A percentile compares a stretch with the other conserved stretches of the same genome.
phyloP scores from a whole-genome alignment of 35 echinoderm and acorn worm species.

The Strongylocentrotus purpuratus region DNA sequence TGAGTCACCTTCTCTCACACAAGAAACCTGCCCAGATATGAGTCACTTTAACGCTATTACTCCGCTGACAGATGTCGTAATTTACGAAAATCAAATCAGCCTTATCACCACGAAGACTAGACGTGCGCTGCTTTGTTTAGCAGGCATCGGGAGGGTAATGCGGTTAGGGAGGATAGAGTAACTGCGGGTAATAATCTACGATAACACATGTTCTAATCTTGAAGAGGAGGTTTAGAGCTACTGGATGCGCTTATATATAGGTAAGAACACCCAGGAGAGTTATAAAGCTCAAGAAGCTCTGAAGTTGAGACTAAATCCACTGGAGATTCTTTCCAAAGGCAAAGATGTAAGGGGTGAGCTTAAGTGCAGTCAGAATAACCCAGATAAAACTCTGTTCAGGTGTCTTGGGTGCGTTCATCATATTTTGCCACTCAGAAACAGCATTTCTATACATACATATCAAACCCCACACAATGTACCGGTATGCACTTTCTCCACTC shows the following conservation, averaged over 20 bases:
- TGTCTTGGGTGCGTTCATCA: no score
- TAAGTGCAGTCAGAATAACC: no score
- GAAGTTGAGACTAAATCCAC: no score
- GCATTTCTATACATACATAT: no score
- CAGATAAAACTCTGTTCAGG: no score
- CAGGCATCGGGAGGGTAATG: neutral
- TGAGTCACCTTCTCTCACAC: neutral
- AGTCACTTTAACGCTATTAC: neutral
- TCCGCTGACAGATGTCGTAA: conserved; percentile 21
- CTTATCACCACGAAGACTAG: conserved; percentile 12
- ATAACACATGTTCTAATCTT: conserved; percentile 12
- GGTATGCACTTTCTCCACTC: no score
- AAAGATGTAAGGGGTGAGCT: no score
- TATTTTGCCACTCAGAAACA: no score
- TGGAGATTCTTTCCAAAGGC: no score
- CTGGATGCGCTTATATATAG: neutral
- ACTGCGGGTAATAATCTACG: neutral
- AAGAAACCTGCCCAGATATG: neutral
- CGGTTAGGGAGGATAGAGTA: neutral
- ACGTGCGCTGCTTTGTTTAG: neutral
- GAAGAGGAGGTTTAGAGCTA: neutral
- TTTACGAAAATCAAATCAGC: conserved; percentile 33
- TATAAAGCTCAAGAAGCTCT: no score
- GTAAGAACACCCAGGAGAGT: no score
- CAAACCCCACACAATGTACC: no score